A percentile compares a stretch with the other conserved stretches of the same genome.
Conservation (phyloP, 2,888 invertebrate genomes). For the Epirrita christyi region DNA sequence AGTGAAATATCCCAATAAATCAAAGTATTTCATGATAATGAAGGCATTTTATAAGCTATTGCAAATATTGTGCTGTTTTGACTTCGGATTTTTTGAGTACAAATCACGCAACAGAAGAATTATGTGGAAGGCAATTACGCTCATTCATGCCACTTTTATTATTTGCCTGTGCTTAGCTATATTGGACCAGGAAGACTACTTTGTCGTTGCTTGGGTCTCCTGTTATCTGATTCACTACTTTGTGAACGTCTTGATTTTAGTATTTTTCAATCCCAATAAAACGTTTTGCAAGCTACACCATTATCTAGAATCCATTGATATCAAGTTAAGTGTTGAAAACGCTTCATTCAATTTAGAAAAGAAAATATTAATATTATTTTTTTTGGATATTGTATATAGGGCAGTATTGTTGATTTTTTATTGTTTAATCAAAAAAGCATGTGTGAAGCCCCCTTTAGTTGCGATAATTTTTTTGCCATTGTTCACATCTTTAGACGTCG, state of each 20-base stretch:
- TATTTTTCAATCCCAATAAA: background rate
- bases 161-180: background rate
- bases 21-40: background rate
- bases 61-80: background rate
- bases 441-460: background rate
- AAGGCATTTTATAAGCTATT: background rate
- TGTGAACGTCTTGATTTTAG: background rate
- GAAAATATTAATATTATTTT: background rate
- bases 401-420: background rate
- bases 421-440: background rate
- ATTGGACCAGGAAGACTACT: background rate
- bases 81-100: constrained; percentile 24
- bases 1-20: background rate
- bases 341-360: constrained; percentile 2
- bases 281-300: background rate
- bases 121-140: constrained; percentile 2
- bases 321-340: background rate
- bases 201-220: background rate
- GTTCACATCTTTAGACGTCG: background rate
- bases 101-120: background rate
- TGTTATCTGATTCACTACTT: background rate
- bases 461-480: background rate
- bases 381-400: background rate
- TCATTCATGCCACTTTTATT: background rate
- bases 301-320: constrained; percentile 9